Percentiles rank a stretch among this genome's conserved stretches.
Conservation (phyloP, 2,113 vertebrate species). For the Thomomys bottae region DNA sequence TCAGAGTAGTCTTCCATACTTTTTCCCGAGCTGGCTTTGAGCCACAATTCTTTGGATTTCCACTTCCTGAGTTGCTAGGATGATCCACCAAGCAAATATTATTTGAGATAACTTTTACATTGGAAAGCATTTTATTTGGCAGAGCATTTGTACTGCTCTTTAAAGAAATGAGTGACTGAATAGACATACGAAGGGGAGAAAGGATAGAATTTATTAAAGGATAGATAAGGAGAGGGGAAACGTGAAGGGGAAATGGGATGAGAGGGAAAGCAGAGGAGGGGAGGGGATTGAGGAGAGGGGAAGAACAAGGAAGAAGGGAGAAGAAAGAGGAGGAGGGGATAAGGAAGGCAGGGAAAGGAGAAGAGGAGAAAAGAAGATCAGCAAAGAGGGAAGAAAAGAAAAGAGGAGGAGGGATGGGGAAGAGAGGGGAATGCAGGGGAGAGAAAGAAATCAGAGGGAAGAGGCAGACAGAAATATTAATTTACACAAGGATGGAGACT, state of each 20-base stretch:
- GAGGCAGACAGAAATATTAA: not conserved
- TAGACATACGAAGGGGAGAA: not conserved
- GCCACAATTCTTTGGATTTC: too few species aligned
- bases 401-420: not conserved
- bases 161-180: constrained; percentile 1
- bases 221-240: not conserved
- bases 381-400: not conserved
- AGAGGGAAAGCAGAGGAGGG: not conserved
- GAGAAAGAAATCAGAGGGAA: not conserved
- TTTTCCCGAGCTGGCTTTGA: too few species aligned
- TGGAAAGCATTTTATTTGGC: not conserved
- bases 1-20: too few species aligned
- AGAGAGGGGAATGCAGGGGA: not conserved
- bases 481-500: too few species aligned
- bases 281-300: not conserved
- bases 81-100: not conserved
- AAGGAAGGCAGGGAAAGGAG: not conserved
- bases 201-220: not conserved
- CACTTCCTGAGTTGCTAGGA: too few species aligned
- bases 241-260: not conserved
- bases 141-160: not conserved
- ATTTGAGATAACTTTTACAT: not conserved
- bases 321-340: not conserved
- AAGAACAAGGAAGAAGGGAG: not conserved
- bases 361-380: not conserved